A percentile compares a stretch with the other conserved stretches of the same genome.
Evolutionary conservation across 2,888 invertebrate genomes (phyloP).

Genomic region (Netelia inedita): DNA sequence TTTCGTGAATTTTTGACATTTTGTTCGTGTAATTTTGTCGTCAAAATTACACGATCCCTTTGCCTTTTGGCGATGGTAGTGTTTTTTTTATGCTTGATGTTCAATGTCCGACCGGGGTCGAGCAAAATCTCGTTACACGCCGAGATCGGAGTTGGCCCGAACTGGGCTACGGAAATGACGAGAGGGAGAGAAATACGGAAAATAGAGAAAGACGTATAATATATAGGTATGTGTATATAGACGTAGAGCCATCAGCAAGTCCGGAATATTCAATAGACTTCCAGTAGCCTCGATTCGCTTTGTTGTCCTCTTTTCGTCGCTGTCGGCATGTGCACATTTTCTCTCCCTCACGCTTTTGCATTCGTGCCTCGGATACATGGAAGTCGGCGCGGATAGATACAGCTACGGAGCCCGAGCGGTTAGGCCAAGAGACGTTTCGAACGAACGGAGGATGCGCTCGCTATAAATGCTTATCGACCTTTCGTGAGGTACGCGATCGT

Average conservation of each 20-base stretch:
- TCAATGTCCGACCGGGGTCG: slow-evolving; percentile 31
- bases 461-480: slow-evolving; percentile 70
- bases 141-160: slow-evolving; percentile 41
- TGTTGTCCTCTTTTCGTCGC: slow-evolving; percentile 47
- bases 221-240: not conserved
- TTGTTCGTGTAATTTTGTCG: too few species aligned
- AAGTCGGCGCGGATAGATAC: not conserved
- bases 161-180: slow-evolving; percentile 32
- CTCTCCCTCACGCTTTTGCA: not conserved
- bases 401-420: not conserved
- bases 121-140: slow-evolving; percentile 51
- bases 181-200: slow-evolving; percentile 28
- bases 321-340: slow-evolving; percentile 5
- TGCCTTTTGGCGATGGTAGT: not conserved
- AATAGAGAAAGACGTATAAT: slow-evolving; percentile 28
- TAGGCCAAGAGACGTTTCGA: slow-evolving; percentile 29
- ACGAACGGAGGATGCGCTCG: slow-evolving; percentile 39
- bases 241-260: slow-evolving; percentile 22
- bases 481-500: slow-evolving; percentile 63
- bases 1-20: too few species aligned
- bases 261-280: slow-evolving; percentile 63
- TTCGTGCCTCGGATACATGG: not conserved
- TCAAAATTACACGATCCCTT: not conserved
- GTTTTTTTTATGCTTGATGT: slow-evolving; percentile 44
- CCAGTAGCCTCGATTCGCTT: slow-evolving; percentile 60